A percentile compares a stretch with the other conserved stretches of the same genome.
These are phyloP conservation scores for Phyllostomus hastatus DNA, from an alignment of 2,113 vertebrate genomes.

Conservation along the genomic window DNA sequence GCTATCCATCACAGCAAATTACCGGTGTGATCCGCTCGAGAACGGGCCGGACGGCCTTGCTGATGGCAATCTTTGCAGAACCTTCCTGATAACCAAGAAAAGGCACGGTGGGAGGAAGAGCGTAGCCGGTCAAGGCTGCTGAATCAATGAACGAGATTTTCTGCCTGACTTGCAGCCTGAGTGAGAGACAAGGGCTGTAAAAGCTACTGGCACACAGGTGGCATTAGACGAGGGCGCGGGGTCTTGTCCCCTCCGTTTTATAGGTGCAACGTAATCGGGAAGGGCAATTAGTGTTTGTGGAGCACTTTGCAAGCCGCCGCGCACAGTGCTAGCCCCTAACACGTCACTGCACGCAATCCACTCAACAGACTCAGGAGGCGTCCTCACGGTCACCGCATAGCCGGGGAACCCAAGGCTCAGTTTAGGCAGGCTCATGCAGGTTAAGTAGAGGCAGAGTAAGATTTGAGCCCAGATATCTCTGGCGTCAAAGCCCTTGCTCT, in stretches of 20 bases:
- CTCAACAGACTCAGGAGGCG: background rate
- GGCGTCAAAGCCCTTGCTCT: background rate
- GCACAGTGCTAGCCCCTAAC: background rate
- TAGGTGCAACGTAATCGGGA: background rate
- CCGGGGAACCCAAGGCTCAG: background rate
- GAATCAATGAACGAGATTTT: background rate
- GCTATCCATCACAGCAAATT: constrained; percentile 55
- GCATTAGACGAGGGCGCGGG: background rate
- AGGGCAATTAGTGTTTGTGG: background rate
- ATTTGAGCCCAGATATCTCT: background rate
- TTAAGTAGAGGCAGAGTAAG: background rate
- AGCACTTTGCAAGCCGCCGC: background rate
- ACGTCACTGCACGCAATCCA: background rate
- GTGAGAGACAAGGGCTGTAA: background rate
- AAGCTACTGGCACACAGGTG: background rate
- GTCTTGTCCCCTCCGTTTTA: background rate
- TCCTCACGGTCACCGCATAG: background rate
- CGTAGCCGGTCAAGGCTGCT: background rate
- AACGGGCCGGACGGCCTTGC: background rate
- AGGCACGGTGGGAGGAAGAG: background rate
- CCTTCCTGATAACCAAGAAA: constrained; percentile 15
- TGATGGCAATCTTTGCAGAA: constrained; percentile 31
- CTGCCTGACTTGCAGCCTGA: background rate
- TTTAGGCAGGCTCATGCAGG: background rate
- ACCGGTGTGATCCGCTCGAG: background rate